A percentile compares a stretch with the other conserved stretches of the same genome.
phyloP scores from a whole-genome alignment of 30 jellyfish, hydroid and myxozoan species.

The Kudoa iwatai region DNA sequence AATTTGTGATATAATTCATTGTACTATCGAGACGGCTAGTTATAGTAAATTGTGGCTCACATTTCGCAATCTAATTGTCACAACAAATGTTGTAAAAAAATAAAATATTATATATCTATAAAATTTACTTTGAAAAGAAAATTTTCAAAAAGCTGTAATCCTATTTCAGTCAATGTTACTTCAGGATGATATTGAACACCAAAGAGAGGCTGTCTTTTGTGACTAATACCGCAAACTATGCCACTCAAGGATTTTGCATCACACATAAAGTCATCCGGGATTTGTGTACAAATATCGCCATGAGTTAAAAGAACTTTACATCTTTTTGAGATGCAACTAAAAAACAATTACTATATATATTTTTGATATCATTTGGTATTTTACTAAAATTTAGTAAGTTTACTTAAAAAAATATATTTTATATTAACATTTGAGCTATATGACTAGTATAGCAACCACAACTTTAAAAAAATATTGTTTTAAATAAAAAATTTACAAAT shows the following conservation, averaged over 20 bases:
- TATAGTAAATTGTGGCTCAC: neutral
- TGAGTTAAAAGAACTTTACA: neutral
- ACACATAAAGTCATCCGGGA: neutral
- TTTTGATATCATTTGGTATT: no score
- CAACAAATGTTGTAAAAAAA: no score
- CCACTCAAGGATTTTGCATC: neutral
- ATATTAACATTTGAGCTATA: no score
- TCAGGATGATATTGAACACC: conserved; percentile 87
- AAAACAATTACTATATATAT: no score
- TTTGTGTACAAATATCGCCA: neutral
- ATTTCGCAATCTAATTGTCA: neutral
- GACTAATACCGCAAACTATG: conserved; percentile 5
- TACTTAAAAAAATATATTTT: no score
- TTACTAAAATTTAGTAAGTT: no score
- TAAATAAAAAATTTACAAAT: no score
- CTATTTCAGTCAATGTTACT: conserved; percentile 35
- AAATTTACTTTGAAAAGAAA: conserved; percentile 15
- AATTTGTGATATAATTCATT: neutral
- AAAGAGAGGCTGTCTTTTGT: conserved; percentile 5
- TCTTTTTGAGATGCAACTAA: no score
- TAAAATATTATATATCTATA: neutral
- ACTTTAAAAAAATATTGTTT: no score
- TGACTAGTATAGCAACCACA: no score
- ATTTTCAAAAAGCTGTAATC: conserved; percentile 13
- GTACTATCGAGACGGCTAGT: neutral